Evolutionary conservation across 2,888 invertebrate species (phyloP), one percentile per base, ranked within the genome.

Genomic region (Cosmorhoe ocellata): DNA sequence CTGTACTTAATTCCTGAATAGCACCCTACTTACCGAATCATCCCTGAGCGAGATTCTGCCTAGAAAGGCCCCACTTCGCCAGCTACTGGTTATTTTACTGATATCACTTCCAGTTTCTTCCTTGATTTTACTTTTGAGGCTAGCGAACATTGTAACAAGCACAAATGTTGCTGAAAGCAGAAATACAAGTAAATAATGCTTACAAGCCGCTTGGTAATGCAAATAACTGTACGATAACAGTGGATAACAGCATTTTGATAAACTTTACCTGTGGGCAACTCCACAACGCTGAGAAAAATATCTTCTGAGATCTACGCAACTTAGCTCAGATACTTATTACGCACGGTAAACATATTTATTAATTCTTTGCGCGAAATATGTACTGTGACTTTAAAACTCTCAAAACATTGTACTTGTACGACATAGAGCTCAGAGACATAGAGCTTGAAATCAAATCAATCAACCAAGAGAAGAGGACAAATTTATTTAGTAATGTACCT

Each of bases 61-160:
- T 70, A 77, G 82, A 79, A 77, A 92, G 6, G 88, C 85, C 51
- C 91, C 91, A 63, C 70, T 89, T 26, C 90, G 79, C 90, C 90
- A 90, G 64, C 80, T 89, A 63, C 79, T 90, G 0, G 90, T 89
- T 57, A 90, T 59, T 71, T 83, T 90, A 62, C 92, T 91, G 37
- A 96, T 91, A 80, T 96, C 96, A 76, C 93, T 95, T 40, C 96
- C 96, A 59, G 96, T 96, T 90, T 97, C 97, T 79, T 96, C 96
- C 67, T 95, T 94, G 67, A 97, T 96, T 91, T 96, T 96, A 84
- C 96, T 96, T 84, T 97, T 97, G 61, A 97, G 86, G 71, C 95
- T 95, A 42, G 96, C 94, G 81, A 97, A 97, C 97, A 97, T 97
- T 75, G 76, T 90, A 60, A 47, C 58, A 50, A 52, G 34, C 39